A percentile compares a stretch with the other conserved stretches of the same genome.
Conservation (phyloP, 2,888 invertebrate species). For the Macrosoma leucophasiata region DNA sequence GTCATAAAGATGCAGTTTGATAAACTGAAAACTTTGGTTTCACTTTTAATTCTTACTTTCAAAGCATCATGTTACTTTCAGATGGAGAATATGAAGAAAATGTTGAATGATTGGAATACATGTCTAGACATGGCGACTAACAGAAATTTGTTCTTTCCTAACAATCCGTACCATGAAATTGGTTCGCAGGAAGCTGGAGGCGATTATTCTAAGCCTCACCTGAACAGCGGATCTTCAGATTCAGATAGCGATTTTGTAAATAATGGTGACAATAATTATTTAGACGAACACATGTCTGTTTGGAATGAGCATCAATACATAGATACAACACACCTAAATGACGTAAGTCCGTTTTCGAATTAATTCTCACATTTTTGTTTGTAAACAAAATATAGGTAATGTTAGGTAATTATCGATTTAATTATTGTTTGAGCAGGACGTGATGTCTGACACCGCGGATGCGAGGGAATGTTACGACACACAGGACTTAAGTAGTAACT, state of each 20-base stretch:
- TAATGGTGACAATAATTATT: slow-evolving; percentile 35
- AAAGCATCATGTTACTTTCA: slow-evolving; percentile 31
- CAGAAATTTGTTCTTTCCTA: slow-evolving; percentile 42
- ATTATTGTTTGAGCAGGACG: too few relatives aligned
- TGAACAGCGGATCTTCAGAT: slow-evolving; percentile 42
- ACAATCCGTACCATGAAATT: slow-evolving; percentile 40
- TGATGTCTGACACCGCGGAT: slow-evolving; percentile 9
- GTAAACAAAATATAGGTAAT: too few relatives aligned
- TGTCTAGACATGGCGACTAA: slow-evolving; percentile 53
- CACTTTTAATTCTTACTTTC: not conserved
- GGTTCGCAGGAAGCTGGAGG: slow-evolving; percentile 58
- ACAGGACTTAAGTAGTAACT: slow-evolving; percentile 10
- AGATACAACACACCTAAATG: too few relatives aligned
- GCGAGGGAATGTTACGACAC: slow-evolving; percentile 18
- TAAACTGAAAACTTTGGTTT: not conserved
- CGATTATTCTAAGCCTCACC: slow-evolving; percentile 46
- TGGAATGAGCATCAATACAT: slow-evolving; percentile 45
- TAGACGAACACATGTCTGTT: slow-evolving; percentile 44
- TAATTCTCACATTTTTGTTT: too few relatives aligned
- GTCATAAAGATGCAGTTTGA: not conserved
- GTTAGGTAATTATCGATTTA: too few relatives aligned
- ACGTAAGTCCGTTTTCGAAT: too few relatives aligned
- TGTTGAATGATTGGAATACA: slow-evolving; percentile 61
- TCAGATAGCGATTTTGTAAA: slow-evolving; percentile 46
- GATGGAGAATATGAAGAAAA: slow-evolving; percentile 55